Evolutionary conservation across 1,140 invertebrate genomes (phyloP).

Genomic region (Harlomillsia oculata): DNA sequence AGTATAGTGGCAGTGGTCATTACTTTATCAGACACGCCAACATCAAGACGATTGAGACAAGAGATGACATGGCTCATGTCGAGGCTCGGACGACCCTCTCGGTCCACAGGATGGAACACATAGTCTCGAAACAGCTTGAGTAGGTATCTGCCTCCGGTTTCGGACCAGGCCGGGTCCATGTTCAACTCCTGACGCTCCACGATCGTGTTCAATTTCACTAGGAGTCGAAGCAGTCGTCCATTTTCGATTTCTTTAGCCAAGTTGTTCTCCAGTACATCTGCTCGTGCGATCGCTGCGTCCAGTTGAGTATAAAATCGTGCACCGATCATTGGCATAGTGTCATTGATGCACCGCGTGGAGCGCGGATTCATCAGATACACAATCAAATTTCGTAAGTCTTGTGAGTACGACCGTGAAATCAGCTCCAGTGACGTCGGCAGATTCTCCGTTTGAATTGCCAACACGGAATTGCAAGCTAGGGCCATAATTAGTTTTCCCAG

Average conservation of each 20-base stretch:
- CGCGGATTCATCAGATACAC: conserved; percentile 54
- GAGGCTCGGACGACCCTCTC: conserved; percentile 86
- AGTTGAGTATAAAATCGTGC: conserved; percentile 92
- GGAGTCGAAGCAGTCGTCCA: conserved; percentile 75
- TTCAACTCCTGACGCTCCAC: conserved; percentile 91
- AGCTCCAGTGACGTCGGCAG: conserved; percentile 78
- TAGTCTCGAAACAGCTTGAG: conserved; percentile 96
- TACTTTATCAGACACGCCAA: conserved; percentile 78
- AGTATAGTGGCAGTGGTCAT: conserved; percentile 8
- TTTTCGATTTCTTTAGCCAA: conserved; percentile 90
- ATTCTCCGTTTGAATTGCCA: conserved; percentile 74
- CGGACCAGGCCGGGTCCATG: conserved; percentile 86
- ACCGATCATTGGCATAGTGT: conserved; percentile 98
- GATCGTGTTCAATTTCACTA: conserved; percentile 81
- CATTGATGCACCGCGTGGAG: conserved; percentile 64
- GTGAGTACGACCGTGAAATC: conserved; percentile 76
- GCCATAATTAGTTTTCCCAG: conserved; percentile 85
- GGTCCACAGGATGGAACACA: conserved; percentile 85
- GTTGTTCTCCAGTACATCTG: conserved; percentile 82
- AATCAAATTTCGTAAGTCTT: conserved; percentile 87
- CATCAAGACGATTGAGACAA: conserved; percentile 87
- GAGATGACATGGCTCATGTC: conserved; percentile 90
- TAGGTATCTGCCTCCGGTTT: conserved; percentile 95
- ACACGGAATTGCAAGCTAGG: conserved; percentile 77
- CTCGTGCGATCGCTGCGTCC: conserved; percentile 74